phyloP scores from a whole-genome alignment of 1,140 invertebrate species.

The Euschistus heros region DNA sequence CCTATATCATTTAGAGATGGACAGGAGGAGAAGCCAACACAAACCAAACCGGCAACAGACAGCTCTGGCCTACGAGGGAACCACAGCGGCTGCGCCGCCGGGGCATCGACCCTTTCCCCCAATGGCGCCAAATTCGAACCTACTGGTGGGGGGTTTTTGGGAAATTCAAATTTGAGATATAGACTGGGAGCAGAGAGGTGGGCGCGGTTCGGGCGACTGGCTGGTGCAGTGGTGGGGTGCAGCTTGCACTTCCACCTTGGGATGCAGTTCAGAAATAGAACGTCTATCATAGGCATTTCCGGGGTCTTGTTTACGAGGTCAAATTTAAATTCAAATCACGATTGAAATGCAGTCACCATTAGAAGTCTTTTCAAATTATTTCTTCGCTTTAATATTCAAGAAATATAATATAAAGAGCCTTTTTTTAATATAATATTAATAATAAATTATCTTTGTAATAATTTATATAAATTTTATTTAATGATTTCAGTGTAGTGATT shows the following conservation, averaged over 20 bases:
- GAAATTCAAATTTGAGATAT: not conserved
- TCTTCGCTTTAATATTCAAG: too few relatives aligned
- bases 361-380: too few relatives aligned
- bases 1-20: not conserved
- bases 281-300: too few relatives aligned
- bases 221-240: not conserved
- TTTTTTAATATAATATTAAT: too few relatives aligned
- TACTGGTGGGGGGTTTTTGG: too few relatives aligned
- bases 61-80: not conserved
- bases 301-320: too few relatives aligned
- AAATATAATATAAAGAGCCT: too few relatives aligned
- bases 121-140: not conserved
- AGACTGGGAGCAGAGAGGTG: not conserved
- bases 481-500: too few relatives aligned
- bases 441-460: too few relatives aligned
- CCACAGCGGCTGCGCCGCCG: not conserved
- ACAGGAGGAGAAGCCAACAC: conserved; percentile 2
- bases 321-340: too few relatives aligned
- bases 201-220: not conserved
- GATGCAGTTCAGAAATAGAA: conserved; percentile 1
- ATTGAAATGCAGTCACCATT: too few relatives aligned
- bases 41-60: not conserved
- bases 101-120: conserved; percentile 1
- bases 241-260: not conserved
- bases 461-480: too few relatives aligned